Evolutionary conservation across 2,888 invertebrate genomes (phyloP).

Genomic region (Eretmocerus hayati): DNA sequence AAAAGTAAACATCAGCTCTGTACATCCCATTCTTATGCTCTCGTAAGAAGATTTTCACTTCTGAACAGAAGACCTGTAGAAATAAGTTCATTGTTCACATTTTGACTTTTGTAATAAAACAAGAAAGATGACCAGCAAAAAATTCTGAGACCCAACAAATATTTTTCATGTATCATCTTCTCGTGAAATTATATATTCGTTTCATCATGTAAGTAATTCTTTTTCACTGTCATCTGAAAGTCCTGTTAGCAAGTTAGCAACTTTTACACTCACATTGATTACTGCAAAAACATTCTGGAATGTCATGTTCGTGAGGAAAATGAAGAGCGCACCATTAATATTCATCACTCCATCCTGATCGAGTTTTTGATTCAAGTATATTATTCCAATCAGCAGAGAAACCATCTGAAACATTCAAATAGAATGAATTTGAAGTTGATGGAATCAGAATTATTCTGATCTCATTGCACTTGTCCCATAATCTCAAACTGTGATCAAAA

Average conservation of each 20-base stretch:
- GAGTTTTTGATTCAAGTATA: conserved; percentile 76
- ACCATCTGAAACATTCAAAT: conserved; percentile 68
- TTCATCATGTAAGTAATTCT: no score
- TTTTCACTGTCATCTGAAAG: no score
- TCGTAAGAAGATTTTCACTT: conserved; percentile 80
- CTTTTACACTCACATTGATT: conserved; percentile 64
- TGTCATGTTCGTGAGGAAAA: conserved; percentile 86
- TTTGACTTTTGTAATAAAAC: no score
- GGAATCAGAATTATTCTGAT: no score
- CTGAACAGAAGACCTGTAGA: conserved; percentile 76
- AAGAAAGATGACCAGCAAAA: background rate
- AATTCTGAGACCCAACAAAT: conserved; percentile 1
- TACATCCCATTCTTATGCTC: conserved; percentile 90
- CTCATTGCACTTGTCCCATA: no score
- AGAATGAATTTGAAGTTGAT: background rate
- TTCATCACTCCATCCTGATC: conserved; percentile 89
- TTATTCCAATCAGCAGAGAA: conserved; percentile 76
- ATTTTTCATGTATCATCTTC: background rate
- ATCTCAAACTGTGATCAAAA: no score
- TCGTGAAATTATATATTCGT: no score
- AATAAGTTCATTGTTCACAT: background rate
- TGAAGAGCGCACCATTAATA: conserved; percentile 85
- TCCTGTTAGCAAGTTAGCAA: background rate
- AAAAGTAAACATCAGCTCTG: conserved; percentile 81
- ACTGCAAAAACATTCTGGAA: conserved; percentile 94